Evolutionary conservation across 2,113 vertebrate genomes (phyloP), one percentile per base, ranked within the genome.

Genomic region (Numida meleagris): DNA sequence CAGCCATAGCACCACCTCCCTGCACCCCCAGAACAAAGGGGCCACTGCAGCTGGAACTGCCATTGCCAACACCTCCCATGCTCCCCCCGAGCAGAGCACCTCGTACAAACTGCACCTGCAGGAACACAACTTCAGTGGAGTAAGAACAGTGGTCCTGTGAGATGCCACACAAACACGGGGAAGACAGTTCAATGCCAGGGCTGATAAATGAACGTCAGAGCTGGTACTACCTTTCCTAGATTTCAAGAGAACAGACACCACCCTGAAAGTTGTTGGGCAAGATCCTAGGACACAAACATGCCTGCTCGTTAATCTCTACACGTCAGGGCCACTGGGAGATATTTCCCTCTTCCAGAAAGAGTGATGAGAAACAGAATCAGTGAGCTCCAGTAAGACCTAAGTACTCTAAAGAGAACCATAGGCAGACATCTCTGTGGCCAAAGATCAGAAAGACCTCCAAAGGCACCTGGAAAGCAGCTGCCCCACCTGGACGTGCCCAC

Each of bases 401-500:
- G 43, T 5, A 12, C 55, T 12, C 55, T 20, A n/a, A 20, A 33
- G 18, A 24, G 51, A 78, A 38, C 38, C 72, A 45, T 31, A 9
- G n/a, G n/a, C 61, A 85, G 12, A 31, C 12, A 1, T 9, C 46
- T 59, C 46, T 31, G 51, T 0, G 2, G 21, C 12, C 45, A 36
- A n/a, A 12, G 34, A 77, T 5, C 31, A 55, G 8, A 21, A 89
- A 38, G 23, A 76, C 9, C 46, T 36, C 53, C 2, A 2, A 76
- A 59, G 78, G 14, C 34, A 50, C 31, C 24, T 50, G 25, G 43
- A 62, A 75, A 73, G 34, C 3, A 8, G 1, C 1, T 15, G 34
- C 36, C 2, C 2, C 68, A 8, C 16, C 4, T 0, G 6, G 16
- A 55, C 45, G 50, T 18, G 27, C 12, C 51, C n/a, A 11, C 5